Evolutionary conservation across 2,888 invertebrate genomes (phyloP).

Genomic region (Coronaproctus castanopsis): DNA sequence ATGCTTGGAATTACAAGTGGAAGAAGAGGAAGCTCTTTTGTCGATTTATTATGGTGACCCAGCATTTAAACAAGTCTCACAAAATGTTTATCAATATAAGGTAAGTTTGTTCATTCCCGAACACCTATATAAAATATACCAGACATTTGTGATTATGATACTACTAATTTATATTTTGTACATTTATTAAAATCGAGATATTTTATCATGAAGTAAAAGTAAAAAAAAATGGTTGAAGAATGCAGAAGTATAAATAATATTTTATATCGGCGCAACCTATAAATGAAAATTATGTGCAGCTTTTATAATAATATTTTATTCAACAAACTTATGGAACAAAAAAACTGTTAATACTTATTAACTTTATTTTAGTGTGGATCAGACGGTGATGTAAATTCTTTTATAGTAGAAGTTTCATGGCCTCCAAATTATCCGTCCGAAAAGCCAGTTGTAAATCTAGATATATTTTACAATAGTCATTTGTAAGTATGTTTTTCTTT

Average conservation of each 20-base stretch:
- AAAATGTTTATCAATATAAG: conserved; percentile 75
- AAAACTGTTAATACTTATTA: too few relatives aligned
- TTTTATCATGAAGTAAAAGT: too few relatives aligned
- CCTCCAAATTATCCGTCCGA: conserved; percentile 65
- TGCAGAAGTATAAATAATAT: too few relatives aligned
- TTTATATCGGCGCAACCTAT: too few relatives aligned
- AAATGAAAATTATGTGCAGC: too few relatives aligned
- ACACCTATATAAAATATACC: too few relatives aligned
- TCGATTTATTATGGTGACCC: conserved; percentile 89
- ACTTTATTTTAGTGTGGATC: conserved; percentile 63
- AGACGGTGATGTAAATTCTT: conserved; percentile 54
- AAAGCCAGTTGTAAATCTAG: conserved; percentile 59
- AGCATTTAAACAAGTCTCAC: conserved; percentile 57
- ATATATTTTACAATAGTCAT: conserved; percentile 81
- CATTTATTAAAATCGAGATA: too few relatives aligned
- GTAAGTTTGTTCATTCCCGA: conserved; percentile 30
- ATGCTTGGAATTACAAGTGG: conserved; percentile 49
- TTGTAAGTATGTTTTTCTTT: conserved; percentile 48
- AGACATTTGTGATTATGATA: too few relatives aligned
- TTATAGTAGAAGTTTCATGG: conserved; percentile 76
- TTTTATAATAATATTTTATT: too few relatives aligned
- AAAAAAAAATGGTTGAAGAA: too few relatives aligned
- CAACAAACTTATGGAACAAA: too few relatives aligned
- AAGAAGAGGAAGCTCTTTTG: conserved; percentile 72
- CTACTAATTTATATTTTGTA: too few relatives aligned